Conservation (phyloP, 2,888 invertebrate genomes). For the Spodoptera picta region DNA sequence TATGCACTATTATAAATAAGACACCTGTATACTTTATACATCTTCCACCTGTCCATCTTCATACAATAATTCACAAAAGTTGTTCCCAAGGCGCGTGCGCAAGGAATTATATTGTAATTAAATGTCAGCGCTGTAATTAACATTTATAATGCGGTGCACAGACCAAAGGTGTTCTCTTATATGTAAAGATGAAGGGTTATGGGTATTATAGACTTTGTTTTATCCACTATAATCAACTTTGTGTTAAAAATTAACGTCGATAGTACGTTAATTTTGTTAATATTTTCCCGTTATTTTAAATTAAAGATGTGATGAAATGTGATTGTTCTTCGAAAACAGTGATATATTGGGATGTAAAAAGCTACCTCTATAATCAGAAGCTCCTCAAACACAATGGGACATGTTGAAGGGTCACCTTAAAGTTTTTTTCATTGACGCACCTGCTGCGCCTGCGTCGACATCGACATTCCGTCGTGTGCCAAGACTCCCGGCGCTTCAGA, state of each 20-base stretch:
- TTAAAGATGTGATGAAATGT: neutral
- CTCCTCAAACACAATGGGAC: slow-evolving; percentile 11
- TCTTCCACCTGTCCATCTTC: slow-evolving; percentile 64
- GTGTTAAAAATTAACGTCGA: too few relatives aligned
- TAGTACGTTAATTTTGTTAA: too few relatives aligned
- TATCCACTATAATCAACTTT: too few relatives aligned
- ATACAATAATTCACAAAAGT: slow-evolving; percentile 67
- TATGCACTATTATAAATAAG: slow-evolving; percentile 2
- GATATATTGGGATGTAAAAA: neutral
- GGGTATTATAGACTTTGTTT: slow-evolving; percentile 10
- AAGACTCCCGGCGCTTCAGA: slow-evolving; percentile 57
- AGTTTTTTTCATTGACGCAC: slow-evolving; percentile 47
- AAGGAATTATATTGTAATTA: slow-evolving; percentile 57
- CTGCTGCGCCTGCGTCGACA: slow-evolving; percentile 59
- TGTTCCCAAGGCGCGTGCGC: slow-evolving; percentile 49
- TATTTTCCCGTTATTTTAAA: too few relatives aligned
- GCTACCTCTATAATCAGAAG: slow-evolving; percentile 2
- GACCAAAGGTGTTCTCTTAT: slow-evolving; percentile 50
- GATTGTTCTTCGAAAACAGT: neutral
- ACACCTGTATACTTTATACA: slow-evolving; percentile 36
- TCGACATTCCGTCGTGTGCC: slow-evolving; percentile 78
- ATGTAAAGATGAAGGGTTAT: slow-evolving; percentile 35
- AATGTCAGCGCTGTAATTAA: slow-evolving; percentile 70
- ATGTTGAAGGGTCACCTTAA: slow-evolving; percentile 42
- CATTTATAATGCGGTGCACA: slow-evolving; percentile 56